Evolutionary conservation across 2,113 vertebrate genomes (phyloP).

Genomic region (Esox niger): DNA sequence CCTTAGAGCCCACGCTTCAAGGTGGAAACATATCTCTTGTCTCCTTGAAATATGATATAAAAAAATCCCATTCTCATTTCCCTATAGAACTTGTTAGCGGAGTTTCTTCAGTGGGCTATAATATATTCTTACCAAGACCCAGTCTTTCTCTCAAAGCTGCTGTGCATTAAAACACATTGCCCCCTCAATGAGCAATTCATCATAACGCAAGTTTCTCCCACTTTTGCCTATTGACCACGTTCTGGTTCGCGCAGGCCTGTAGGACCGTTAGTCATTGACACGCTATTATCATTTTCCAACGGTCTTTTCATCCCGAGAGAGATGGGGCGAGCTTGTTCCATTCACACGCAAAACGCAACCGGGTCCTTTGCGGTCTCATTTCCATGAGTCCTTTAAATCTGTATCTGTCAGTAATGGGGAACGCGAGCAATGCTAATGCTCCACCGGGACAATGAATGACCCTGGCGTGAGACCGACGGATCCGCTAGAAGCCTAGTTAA

Average conservation of each 20-base stretch:
- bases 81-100: constrained; percentile 18
- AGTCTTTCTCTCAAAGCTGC: not conserved
- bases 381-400: not conserved
- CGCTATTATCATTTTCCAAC: not conserved
- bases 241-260: not conserved
- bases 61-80: constrained; percentile 6
- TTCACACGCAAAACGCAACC: not conserved
- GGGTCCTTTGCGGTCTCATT: not conserved
- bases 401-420: not conserved
- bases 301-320: too few species aligned
- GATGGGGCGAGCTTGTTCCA: not conserved
- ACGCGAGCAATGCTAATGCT: not conserved
- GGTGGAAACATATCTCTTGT: not conserved
- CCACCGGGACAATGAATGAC: not conserved
- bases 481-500: not conserved
- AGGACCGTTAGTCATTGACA: not conserved
- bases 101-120: not conserved
- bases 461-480: not conserved
- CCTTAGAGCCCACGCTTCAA: too few species aligned
- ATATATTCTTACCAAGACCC: not conserved
- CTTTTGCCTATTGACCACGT: not conserved
- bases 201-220: not conserved
- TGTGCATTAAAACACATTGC: not conserved
- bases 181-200: not conserved
- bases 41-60: constrained; percentile 19